phyloP scores from a whole-genome alignment of 1,140 invertebrate species.

The Laupala kohalensis region DNA sequence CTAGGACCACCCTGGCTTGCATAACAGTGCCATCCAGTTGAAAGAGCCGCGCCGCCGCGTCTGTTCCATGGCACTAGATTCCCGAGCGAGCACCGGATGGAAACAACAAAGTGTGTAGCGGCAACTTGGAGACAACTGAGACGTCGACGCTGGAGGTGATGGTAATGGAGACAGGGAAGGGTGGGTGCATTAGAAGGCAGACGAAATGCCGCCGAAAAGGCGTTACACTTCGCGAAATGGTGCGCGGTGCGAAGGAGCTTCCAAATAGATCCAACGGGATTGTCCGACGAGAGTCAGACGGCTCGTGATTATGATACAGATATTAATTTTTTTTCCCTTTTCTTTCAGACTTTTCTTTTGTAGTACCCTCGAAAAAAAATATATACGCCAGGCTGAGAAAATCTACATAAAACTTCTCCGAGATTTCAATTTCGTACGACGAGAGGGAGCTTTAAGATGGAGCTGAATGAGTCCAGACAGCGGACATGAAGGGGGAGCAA shows the following conservation, averaged over 20 bases:
- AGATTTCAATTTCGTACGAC: neutral
- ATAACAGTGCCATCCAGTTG: no score
- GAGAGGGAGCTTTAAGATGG: neutral
- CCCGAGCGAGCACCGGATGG: no score
- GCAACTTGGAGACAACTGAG: neutral
- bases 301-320: neutral
- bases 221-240: neutral
- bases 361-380: neutral
- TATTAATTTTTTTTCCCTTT: neutral
- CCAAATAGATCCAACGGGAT: neutral
- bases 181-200: neutral
- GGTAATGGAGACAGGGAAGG: neutral
- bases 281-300: neutral
- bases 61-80: no score
- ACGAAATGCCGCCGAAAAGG: neutral
- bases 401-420: neutral
- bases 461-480: no score
- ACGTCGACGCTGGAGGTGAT: neutral
- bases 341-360: neutral
- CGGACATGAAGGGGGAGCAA: no score
- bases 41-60: no score
- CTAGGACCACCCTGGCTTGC: no score
- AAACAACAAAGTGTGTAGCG: neutral
- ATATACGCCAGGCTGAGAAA: neutral
- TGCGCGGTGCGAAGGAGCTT: neutral